A percentile compares a stretch with the other conserved stretches of the same genome.
Conservation (phyloP, 2,888 invertebrate species). For the Hololepta plana region DNA sequence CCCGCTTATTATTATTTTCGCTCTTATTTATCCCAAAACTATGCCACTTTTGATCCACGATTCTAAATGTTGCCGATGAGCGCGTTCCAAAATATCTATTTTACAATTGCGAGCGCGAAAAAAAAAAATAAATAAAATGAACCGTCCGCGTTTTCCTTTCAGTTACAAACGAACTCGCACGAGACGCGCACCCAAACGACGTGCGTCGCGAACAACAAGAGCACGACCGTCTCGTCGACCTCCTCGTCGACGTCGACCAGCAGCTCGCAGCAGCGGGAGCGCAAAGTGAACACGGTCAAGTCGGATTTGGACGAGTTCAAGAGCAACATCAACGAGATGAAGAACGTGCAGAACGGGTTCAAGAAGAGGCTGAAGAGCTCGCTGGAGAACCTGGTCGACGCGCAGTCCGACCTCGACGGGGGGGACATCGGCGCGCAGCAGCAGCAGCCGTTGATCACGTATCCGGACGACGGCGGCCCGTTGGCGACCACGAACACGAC, state of each 20-base stretch:
- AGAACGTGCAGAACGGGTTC: constrained; percentile 29
- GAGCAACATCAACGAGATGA: constrained; percentile 76
- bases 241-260: constrained; percentile 32
- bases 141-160: constrained; percentile 14
- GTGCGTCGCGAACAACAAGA: constrained; percentile 21
- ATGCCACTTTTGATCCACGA: too few species aligned
- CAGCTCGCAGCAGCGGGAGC: constrained; percentile 37
- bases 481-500: constrained; percentile 18
- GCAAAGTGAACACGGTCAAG: constrained; percentile 61
- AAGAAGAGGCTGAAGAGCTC: constrained; percentile 39
- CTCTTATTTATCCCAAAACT: too few species aligned
- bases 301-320: constrained; percentile 62
- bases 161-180: constrained; percentile 34
- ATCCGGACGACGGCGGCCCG: constrained; percentile 49
- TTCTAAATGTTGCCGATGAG: too few species aligned
- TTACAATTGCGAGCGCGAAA: too few species aligned
- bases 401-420: constrained; percentile 15
- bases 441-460: constrained; percentile 56
- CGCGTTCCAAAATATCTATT: too few species aligned
- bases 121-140: too few species aligned
- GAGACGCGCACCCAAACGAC: constrained; percentile 40
- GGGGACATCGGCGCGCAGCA: constrained; percentile 19
- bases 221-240: constrained; percentile 16
- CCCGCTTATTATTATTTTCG: too few species aligned
- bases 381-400: constrained; percentile 63